Evolutionary conservation across 2,797 vertebrate genomes (phyloP).

Genomic region (Ispidina picta): DNA sequence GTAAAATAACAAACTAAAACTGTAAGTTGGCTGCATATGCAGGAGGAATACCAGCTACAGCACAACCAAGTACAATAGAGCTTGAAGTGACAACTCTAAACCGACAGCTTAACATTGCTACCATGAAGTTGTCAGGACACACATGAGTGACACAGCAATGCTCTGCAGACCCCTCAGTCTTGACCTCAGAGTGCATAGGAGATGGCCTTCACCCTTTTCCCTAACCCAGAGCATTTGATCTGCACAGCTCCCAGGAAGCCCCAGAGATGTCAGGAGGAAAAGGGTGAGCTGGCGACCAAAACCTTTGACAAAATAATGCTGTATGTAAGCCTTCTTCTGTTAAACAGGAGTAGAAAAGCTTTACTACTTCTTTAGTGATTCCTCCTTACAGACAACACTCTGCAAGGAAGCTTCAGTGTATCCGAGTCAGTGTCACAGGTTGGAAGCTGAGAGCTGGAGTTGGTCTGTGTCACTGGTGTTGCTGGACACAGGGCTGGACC

Average conservation of each 20-base stretch:
- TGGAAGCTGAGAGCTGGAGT: neutral
- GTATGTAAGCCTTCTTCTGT: neutral
- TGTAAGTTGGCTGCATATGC: neutral
- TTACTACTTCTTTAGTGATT: neutral
- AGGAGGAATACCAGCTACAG: neutral
- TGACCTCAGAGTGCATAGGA: neutral
- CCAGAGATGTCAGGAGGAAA: neutral
- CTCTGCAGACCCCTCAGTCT: neutral
- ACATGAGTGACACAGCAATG: neutral
- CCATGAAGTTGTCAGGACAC: neutral
- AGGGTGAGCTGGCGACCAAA: neutral
- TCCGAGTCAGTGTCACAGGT: neutral
- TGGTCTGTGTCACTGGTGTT: neutral
- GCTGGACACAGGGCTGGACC: neutral
- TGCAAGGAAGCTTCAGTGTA: neutral
- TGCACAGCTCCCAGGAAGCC: neutral
- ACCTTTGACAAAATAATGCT: neutral
- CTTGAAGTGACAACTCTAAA: neutral
- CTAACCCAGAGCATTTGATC: fast-evolving
- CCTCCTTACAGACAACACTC: neutral
- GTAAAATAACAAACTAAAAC: neutral
- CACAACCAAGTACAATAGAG: neutral
- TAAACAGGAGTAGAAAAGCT: neutral
- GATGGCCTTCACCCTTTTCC: neutral
- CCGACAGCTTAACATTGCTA: neutral